These are phyloP conservation scores for Pseudonaja textilis DNA, from an alignment of 2,113 vertebrate species.

Conservation along the genomic window DNA sequence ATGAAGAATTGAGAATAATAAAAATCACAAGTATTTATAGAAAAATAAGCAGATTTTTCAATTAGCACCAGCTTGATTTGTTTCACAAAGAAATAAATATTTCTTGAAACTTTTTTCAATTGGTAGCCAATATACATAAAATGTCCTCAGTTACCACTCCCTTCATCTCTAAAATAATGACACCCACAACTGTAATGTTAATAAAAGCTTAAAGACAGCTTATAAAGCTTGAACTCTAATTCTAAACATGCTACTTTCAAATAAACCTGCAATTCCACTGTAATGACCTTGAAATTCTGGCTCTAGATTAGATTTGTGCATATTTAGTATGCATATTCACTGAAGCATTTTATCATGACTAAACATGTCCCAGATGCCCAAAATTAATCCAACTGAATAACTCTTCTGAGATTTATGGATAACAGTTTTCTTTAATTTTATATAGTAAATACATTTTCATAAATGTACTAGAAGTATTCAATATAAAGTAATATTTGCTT, in stretches of 20 bases:
- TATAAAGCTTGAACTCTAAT: neutral
- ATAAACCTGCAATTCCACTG: neutral
- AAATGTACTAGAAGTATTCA: neutral
- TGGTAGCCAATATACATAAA: neutral
- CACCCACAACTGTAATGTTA: neutral
- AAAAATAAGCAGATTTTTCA: neutral
- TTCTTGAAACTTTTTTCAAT: neutral
- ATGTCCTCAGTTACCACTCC: neutral
- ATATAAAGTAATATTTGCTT: neutral
- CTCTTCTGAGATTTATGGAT: fast-evolving
- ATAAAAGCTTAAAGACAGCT: neutral
- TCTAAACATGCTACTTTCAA: neutral
- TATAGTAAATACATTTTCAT: neutral
- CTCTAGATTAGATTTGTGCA: neutral
- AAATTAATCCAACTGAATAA: neutral
- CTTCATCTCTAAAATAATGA: neutral
- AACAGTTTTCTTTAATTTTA: neutral
- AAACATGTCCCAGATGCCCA: neutral
- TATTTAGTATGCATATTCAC: neutral
- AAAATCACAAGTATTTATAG: neutral
- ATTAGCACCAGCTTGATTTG: neutral
- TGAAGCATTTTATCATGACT: neutral
- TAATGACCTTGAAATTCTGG: neutral
- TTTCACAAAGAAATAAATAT: neutral
- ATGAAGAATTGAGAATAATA: neutral